A percentile compares a stretch with the other conserved stretches of the same genome.
Conservation (phyloP, 2,888 invertebrate genomes). For the Artemia sp. region DNA sequence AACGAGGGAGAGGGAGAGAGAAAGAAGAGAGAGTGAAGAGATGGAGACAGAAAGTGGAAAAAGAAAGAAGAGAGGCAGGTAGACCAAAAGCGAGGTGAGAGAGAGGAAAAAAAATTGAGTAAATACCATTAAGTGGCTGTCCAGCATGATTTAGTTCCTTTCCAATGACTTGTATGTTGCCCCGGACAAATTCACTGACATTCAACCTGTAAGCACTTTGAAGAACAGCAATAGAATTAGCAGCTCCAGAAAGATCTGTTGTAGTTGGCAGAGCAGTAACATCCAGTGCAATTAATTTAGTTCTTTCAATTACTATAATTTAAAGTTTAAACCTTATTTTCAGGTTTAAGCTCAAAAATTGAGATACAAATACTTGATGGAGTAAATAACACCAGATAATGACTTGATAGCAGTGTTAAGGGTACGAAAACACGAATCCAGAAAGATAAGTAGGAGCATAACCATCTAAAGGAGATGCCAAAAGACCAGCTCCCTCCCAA, state of each 20-base stretch:
- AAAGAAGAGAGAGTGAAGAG: not conserved
- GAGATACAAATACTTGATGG: not conserved
- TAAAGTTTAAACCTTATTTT: slow-evolving; percentile 25
- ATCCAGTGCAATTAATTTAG: not conserved
- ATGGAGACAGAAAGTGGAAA: too few relatives aligned
- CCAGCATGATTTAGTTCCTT: too few relatives aligned
- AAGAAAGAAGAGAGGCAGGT: not conserved
- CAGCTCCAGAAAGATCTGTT: slow-evolving; percentile 28
- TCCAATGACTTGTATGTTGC: slow-evolving; percentile 23
- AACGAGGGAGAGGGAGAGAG: too few relatives aligned
- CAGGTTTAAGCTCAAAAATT: slow-evolving; percentile 26
- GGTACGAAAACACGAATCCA: too few relatives aligned
- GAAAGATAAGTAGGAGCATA: too few relatives aligned
- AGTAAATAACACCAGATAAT: slow-evolving; percentile 14
- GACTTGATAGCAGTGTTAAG: not conserved
- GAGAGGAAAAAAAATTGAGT: not conserved
- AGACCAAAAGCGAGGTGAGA: not conserved
- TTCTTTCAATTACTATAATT: slow-evolving; percentile 26
- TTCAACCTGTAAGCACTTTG: slow-evolving; percentile 29
- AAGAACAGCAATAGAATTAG: slow-evolving; percentile 28
- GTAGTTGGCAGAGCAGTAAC: slow-evolving; percentile 18
- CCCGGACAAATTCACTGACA: slow-evolving; percentile 27
- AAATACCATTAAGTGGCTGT: not conserved
- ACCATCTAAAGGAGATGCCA: too few relatives aligned
- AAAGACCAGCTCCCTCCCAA: too few relatives aligned